Evolutionary conservation across 2,888 invertebrate genomes (phyloP), one percentile per base, ranked within the genome.

Genomic region (Cephus nigrinus): DNA sequence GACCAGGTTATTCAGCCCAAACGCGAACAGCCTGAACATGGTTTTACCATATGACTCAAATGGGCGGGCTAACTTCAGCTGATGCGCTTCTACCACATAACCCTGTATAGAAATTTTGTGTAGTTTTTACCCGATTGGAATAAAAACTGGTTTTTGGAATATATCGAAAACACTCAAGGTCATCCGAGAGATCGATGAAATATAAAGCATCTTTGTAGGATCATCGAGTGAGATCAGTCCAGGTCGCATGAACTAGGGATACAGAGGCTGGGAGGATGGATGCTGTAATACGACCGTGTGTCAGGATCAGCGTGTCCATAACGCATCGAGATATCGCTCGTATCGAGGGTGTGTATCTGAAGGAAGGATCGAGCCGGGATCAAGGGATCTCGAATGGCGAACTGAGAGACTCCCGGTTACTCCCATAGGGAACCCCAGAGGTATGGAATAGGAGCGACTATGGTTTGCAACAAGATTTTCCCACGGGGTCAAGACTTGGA

Each of bases 261-360:
- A 9, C 2, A 23, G 55, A 2, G 55, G 9, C 23, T 55, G 55
- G 23, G 23, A 55, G 55, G 55, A 55, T 23, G 71, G 71, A 71
- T 31, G 71, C 31, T 33, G 71, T 71, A 71, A 71, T 71, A 33
- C 71, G 71, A 82, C 85, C 85, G 86, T 86, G 86, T 84, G 84
- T 86, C 86, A 85, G 82, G 85, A 85, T 85, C 86, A 86, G 84
- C 75, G 82, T 86, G 86, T 86, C 83, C 86, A 86, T 86, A 84
- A 85, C 82, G 84, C 82, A 80, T 82, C 81, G 78, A 79, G 81
- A 80, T 85, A 86, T 84, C 83, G 72, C 74, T 80, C 83, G 82
- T 85, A 84, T 84, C 83, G 78, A 76, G 80, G 80, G 79, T 82
- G 83, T 84, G 84, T 85, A 86, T 88, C 87, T 78, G 83, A 86